Percentiles rank a stretch among this genome's conserved stretches.
These are phyloP conservation scores for Lepidonotus clava DNA, from an alignment of 2,888 invertebrate species.

Conservation along the genomic window DNA sequence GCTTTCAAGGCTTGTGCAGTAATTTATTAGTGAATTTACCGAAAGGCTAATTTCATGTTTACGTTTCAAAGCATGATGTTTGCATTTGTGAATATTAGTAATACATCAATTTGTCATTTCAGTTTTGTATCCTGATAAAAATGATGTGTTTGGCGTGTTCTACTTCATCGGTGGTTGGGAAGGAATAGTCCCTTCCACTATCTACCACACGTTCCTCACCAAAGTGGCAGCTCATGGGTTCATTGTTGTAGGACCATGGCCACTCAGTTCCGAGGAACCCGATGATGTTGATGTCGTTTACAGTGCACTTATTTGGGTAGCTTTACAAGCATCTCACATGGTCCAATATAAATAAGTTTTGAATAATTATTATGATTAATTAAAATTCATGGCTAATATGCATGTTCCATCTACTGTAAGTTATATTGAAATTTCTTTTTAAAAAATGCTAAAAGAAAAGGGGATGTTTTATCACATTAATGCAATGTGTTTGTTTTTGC, in stretches of 20 bases:
- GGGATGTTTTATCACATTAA: not conserved
- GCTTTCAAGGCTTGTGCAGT: too few species aligned
- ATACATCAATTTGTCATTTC: not conserved
- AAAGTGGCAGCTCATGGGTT: constrained; percentile 21
- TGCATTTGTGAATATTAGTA: too few species aligned
- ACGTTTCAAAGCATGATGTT: too few species aligned
- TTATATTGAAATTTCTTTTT: not conserved
- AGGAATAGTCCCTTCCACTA: not conserved
- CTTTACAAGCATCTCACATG: not conserved
- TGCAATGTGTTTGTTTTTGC: too few species aligned
- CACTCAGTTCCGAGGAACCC: not conserved
- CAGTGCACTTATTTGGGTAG: constrained; percentile 11
- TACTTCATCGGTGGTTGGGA: constrained; percentile 14
- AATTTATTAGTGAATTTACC: too few species aligned
- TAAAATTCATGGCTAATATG: not conserved
- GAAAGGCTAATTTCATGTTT: too few species aligned
- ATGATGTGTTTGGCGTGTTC: not conserved
- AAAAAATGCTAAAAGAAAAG: not conserved
- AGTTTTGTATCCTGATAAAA: constrained; percentile 15
- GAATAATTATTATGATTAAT: not conserved
- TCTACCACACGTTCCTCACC: constrained; percentile 7
- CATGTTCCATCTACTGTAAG: not conserved
- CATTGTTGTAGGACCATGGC: constrained; percentile 33
- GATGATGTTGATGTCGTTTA: not conserved
- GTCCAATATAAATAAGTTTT: not conserved